Evolutionary conservation across 2,797 vertebrate genomes (phyloP), one percentile per base, ranked within the genome.

Genomic region (Anniella stebbinsi): DNA sequence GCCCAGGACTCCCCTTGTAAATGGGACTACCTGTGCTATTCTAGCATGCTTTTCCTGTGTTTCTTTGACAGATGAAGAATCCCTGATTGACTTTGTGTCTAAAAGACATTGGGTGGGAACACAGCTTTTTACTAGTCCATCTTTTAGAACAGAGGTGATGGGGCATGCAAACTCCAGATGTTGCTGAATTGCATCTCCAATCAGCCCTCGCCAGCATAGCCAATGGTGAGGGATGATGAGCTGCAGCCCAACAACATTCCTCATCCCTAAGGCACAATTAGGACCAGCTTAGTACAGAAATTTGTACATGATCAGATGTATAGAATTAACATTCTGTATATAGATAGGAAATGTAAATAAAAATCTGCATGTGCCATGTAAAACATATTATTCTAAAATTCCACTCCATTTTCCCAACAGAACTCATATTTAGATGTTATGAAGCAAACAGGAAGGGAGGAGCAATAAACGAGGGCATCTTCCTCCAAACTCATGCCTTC

Each of bases 1-100:
- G 66, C 57, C 87, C 76, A 77, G 54, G 80, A 85, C 30, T 87
- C 21, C 25, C 33, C 75, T 81, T 87, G 25, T 88, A 86, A 72
- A 84, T 88, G 66, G 51, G 48, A 36, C 57, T 87, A 87, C 80
- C 69, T 92, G 63, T 77, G 81, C 25, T 76, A 51, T 91, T 45
- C 69, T 41, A 66, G 80, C n/a, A 89, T 92, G 38, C 18, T 82
- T 8, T 90, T 57, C 63, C 0, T 0, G 66, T 57, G 36, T 91
- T 90, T 23, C 33, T 86, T 33, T 51, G 23, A 33, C 38, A 87
- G 90, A 82, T 54, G 23, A 0, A 80, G 72, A 28, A 12, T 7
- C n/a, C 3, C 28, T 51, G 18, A 1, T 0, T 87, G 63, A 2
- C 57, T 67, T 83, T 90, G 48, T 84, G 91, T 91, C 76, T 84